Evolutionary conservation across 1,140 invertebrate genomes (phyloP), one percentile per base, ranked within the genome.

Genomic region (Tetragonula clypearis): DNA sequence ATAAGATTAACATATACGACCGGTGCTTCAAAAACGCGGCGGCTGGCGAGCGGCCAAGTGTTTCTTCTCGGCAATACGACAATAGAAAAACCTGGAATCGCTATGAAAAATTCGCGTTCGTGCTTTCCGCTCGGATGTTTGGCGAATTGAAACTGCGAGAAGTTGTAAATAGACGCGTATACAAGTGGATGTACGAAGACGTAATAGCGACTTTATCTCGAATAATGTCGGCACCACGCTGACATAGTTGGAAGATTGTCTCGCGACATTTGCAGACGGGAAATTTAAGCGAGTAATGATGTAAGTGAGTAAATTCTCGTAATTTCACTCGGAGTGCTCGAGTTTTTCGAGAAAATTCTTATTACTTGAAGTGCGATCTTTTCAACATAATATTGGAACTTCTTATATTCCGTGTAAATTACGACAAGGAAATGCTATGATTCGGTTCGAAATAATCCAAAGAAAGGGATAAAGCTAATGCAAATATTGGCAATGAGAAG

Each of bases 1-100:
- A 79, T 84, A 79, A 79, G 55, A 72, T 79, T 72, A 72, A 71
- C 66, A 72, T 71, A 77, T 79, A 35, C 30, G 49, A 30, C 66
- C 26, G 21, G 41, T 3, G 15, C 21, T 11, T 35, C 56, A 19
- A 56, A 72, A 78, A 60, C n/a, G 26, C 30, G 3, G 21, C 9
- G 60, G 49, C 19, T 21, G 23, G 23, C 56, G 6, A 23, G 1
- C 14, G 15, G 26, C 65, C 53, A 60, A 53, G 17, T 15, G 56
- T 30, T 81, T 60, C 66, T 73, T n/a, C 8, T 23, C 17, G 30
- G 23, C 30, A 23, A 53, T 69, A 66, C 65, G 14, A 23, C 26
- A 41, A 66, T 35, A 19, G 26, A 55, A 62, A 69, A 69, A 5
- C 12, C 17, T 23, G 12, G 26, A 26, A 30, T 21, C 41, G 23